A percentile compares a stretch with the other conserved stretches of the same genome.
Conservation (phyloP, 2,113 vertebrate species). For the Podarcis raffonei region DNA sequence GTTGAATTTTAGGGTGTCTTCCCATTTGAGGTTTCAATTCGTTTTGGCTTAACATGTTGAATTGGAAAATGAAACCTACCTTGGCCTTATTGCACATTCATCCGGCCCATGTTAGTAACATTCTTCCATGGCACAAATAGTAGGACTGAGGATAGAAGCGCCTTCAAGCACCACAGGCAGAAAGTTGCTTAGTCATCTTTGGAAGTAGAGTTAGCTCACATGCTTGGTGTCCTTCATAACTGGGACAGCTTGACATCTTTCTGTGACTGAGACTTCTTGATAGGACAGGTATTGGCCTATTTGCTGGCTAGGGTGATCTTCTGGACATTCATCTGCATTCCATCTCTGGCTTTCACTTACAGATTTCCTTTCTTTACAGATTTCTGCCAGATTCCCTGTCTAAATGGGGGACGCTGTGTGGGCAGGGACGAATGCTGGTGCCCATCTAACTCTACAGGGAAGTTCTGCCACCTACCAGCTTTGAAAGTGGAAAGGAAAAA, state of each 20-base stretch:
- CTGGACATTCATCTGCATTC: constrained; percentile 10
- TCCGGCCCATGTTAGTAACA: neutral
- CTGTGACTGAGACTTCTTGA: constrained; percentile 10
- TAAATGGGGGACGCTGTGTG: constrained; percentile 93
- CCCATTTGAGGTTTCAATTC: neutral
- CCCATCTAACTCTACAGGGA: constrained; percentile 89
- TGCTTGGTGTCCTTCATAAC: neutral
- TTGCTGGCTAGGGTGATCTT: neutral
- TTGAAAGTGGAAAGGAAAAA: constrained; percentile 60
- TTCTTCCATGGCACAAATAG: neutral
- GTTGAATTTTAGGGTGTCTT: constrained; percentile 8
- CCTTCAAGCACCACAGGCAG: neutral
- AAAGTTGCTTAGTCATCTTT: neutral
- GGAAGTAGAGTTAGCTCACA: neutral
- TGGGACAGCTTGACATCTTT: constrained; percentile 1
- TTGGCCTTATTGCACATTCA: neutral
- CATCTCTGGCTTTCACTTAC: neutral
- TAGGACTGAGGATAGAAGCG: neutral
- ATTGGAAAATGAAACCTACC: neutral
- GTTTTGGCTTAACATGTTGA: neutral
- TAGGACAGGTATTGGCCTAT: neutral
- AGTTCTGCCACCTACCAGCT: constrained; percentile 90
- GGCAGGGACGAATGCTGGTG: constrained; percentile 94
- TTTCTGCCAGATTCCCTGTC: constrained; percentile 92
- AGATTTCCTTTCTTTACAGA: constrained; percentile 75